Evolutionary conservation across 2,113 vertebrate genomes (phyloP).

Genomic region (Canis aureus): DNA sequence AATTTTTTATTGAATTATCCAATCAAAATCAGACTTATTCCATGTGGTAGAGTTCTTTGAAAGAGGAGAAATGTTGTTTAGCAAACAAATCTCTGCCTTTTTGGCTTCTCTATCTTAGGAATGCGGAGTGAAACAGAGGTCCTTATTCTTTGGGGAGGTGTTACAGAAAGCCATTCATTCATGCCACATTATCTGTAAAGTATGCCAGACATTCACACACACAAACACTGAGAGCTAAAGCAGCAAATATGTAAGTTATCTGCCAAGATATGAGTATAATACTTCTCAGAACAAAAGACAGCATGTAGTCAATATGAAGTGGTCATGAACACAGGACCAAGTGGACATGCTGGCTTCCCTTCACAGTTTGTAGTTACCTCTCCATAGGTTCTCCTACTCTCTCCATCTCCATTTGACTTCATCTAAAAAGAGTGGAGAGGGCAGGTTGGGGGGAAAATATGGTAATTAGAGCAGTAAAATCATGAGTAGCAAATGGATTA

Average conservation of each 20-base stretch:
- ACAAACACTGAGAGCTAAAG: not conserved
- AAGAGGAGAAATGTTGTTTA: not conserved
- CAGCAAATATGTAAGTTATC: not conserved
- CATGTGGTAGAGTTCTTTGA: not conserved
- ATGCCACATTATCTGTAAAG: not conserved
- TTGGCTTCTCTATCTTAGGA: not conserved
- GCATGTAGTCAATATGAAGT: not conserved
- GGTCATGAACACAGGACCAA: too few species aligned
- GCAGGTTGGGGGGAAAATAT: not conserved
- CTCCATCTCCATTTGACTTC: not conserved
- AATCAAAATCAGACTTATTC: not conserved
- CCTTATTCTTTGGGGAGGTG: not conserved
- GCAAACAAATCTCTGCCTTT: not conserved
- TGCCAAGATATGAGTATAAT: not conserved
- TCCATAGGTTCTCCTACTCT: not conserved
- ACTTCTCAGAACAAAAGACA: not conserved
- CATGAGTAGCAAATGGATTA: not conserved
- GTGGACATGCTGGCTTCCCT: not conserved
- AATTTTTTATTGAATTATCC: not conserved
- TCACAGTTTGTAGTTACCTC: not conserved
- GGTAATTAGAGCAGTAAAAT: not conserved
- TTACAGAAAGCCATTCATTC: not conserved
- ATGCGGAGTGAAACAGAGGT: not conserved
- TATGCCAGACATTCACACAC: too few species aligned
- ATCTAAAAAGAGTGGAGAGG: not conserved